These are phyloP conservation scores for Forbesichthys agassizii DNA, from an alignment of 2,113 vertebrate species.

Conservation along the genomic window DNA sequence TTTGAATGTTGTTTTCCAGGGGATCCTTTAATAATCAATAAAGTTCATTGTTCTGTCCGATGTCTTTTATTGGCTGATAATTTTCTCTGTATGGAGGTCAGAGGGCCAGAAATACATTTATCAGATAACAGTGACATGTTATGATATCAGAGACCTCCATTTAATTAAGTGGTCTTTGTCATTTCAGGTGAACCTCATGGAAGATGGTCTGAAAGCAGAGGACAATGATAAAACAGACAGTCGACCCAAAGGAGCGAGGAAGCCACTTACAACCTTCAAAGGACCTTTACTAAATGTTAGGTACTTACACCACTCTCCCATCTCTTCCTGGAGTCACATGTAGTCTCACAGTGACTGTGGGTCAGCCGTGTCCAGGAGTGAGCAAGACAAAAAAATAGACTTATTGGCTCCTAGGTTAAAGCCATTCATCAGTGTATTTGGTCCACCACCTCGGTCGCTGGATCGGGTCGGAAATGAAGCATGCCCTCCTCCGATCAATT, in stretches of 20 bases:
- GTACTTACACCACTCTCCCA: conserved; percentile 65
- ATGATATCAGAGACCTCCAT: conserved; percentile 5
- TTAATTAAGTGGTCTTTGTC: conserved; percentile 58
- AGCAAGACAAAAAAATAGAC: neutral
- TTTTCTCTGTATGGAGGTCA: conserved; percentile 24
- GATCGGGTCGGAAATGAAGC: conserved; percentile 32
- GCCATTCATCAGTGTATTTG: conserved; percentile 50
- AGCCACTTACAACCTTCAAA: conserved; percentile 89
- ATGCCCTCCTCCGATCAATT: conserved; percentile 42
- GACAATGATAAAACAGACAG: conserved; percentile 84
- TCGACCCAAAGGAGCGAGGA: conserved; percentile 84
- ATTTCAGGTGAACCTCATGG: conserved; percentile 83
- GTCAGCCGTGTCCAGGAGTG: neutral
- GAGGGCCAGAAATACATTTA: conserved; percentile 31
- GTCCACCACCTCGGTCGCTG: conserved; percentile 34
- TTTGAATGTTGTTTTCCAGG: conserved; percentile 8
- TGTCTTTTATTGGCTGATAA: conserved; percentile 25
- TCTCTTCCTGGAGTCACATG: neutral
- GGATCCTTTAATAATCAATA: conserved; percentile 10
- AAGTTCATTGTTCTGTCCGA: neutral
- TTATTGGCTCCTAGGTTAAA: conserved; percentile 15
- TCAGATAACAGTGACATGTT: conserved; percentile 23
- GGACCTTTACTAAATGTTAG: conserved; percentile 91
- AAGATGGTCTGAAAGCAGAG: conserved; percentile 82
- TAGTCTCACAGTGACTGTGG: neutral